Conservation (phyloP, 2,888 invertebrate genomes). For the Euphydryas editha region DNA sequence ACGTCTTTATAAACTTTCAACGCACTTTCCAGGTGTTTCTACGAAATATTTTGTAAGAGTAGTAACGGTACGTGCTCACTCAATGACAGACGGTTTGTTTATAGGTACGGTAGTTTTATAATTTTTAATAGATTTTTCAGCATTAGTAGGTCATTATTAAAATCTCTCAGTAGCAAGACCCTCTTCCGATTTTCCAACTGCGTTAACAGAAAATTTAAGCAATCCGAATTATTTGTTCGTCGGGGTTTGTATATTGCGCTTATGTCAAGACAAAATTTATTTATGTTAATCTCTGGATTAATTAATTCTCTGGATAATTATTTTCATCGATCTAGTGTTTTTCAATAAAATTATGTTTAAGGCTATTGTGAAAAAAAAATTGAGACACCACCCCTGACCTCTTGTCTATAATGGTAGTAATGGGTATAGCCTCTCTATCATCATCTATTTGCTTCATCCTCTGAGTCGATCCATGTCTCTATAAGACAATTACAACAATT, state of each 20-base stretch:
- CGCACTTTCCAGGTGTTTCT: too few relatives aligned
- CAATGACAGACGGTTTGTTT: background rate
- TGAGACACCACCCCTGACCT: constrained; percentile 26
- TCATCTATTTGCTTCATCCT: constrained; percentile 8
- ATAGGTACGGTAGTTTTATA: constrained; percentile 20
- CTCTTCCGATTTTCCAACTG: constrained; percentile 31
- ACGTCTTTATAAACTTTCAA: too few relatives aligned
- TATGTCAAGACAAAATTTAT: constrained; percentile 24
- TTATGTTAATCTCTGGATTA: too few relatives aligned
- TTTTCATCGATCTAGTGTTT: constrained; percentile 7
- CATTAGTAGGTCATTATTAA: constrained; percentile 30
- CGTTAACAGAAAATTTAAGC: constrained; percentile 18
- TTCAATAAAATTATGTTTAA: constrained; percentile 21
- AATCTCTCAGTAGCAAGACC: constrained; percentile 37
- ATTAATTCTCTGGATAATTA: constrained; percentile 24
- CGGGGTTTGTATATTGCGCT: constrained; percentile 21
- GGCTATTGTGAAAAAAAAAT: constrained; percentile 20
- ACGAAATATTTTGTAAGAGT: too few relatives aligned
- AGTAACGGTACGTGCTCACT: background rate
- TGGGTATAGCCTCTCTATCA: constrained; percentile 12
- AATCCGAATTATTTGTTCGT: constrained; percentile 3
- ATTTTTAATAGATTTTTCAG: background rate
- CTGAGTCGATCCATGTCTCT: constrained; percentile 23
- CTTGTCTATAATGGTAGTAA: constrained; percentile 17
- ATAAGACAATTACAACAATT: constrained; percentile 7